These are phyloP conservation scores for Mesocentrotus franciscanus DNA, from an alignment of 53 echinoderm and acorn worm species.

Conservation along the genomic window DNA sequence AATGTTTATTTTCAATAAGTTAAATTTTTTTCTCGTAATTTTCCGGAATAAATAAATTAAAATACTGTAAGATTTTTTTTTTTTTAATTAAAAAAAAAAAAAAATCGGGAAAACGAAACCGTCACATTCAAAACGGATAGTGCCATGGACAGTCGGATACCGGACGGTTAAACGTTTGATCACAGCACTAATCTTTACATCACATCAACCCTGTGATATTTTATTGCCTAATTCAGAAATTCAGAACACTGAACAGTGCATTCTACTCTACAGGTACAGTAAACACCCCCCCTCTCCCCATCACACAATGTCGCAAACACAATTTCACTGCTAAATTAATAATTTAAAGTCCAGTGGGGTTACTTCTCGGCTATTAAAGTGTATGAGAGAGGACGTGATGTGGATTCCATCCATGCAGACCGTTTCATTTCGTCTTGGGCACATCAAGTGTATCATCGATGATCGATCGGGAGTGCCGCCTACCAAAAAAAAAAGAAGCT, in stretches of 20 bases:
- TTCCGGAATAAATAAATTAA: no score
- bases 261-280: neutral
- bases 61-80: no score
- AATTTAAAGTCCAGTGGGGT: neutral
- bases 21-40: no score
- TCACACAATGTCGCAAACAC: neutral
- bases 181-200: constrained; percentile 1
- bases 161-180: no score
- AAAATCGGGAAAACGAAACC: no score
- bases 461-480: neutral
- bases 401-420: neutral
- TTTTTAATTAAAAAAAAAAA: no score
- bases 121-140: no score
- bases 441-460: neutral
- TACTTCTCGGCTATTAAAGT: neutral
- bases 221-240: neutral
- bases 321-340: constrained; percentile 9
- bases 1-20: no score
- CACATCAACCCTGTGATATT: neutral
- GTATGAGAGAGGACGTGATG: neutral
- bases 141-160: no score
- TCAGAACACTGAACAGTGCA: neutral
- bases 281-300: neutral
- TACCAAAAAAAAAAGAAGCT: neutral
- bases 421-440: neutral